Evolutionary conservation across 2,888 invertebrate species (phyloP), one percentile per base, ranked within the genome.

Genomic region (Nomada goodeniana): DNA sequence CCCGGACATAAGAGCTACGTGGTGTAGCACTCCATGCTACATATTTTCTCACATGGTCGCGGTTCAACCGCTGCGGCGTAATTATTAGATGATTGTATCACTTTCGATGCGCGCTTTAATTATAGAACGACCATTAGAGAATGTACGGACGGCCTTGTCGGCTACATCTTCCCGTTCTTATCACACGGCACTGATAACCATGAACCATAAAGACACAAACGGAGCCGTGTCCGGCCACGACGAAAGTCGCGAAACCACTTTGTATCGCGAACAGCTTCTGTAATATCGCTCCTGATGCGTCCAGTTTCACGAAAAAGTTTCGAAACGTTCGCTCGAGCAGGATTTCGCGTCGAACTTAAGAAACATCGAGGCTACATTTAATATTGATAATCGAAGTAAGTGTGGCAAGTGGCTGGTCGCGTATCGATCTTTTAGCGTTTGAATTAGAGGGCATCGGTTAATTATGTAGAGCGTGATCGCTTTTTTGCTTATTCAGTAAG

Each of bases 251-350:
- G 65, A 71, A 87, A 88, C 73, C 67, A 64, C 47, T 70, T 74
- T 47, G 71, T 87, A 87, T 87, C 85, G 47, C 74, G 59, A 83
- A 87, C 64, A 70, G 75, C 72, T 79, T 71, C 70, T 67, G 77
- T 80, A 83, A 86, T 72, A 82, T 64, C 74, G 69, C 50, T 47
- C 69, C 67, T 53, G 77, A 82, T 71, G 76, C 75, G 70, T 71
- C 78, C 64, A 67, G 76, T 84, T 88, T 87, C 82, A 82, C 86
- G 76, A 83, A 55, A 70, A 18, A 63, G 63, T 23, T 68, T 65
- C 50, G 60, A 71, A 72, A 42, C 50, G 57, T 36, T n/a, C 5
- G 11, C 59, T 50, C 65, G 55, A 57, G 53, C 57, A 53, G 20
- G 52, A 11, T 10, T 23, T 2, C 44, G 47, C 36, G 20, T 15